These are phyloP conservation scores for Sylvilagus bachmani DNA, from an alignment of 2,113 vertebrate genomes.

Conservation along the genomic window DNA sequence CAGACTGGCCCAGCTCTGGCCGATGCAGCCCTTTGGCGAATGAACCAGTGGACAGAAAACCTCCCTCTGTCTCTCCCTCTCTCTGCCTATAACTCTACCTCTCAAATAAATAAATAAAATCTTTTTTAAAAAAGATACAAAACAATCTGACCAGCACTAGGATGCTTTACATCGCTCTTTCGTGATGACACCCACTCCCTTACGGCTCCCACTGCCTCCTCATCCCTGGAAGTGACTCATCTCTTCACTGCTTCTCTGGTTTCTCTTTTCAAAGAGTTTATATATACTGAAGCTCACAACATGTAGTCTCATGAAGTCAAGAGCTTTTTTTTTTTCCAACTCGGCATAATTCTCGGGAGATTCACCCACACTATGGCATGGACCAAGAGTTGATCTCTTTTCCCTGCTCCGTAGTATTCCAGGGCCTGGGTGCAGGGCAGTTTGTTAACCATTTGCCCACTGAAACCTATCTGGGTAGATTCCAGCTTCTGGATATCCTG, in stretches of 20 bases:
- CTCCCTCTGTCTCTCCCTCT: no score
- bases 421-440: no score
- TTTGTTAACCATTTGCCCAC: neutral
- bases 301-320: neutral
- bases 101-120: no score
- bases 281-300: neutral
- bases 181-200: no score
- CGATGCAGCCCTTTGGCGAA: no score
- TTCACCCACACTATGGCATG: no score
- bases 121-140: no score
- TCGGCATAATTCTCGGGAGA: neutral
- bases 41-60: no score
- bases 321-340: neutral
- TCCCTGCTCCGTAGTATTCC: neutral
- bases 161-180: neutral
- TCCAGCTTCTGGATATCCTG: neutral
- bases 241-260: neutral
- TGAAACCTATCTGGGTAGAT: neutral
- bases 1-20: no score
- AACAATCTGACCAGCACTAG: no score
- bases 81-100: no score
- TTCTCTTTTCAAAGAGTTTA: constrained; percentile 2
- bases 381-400: neutral
- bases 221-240: neutral
- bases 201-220: no score